Percentiles rank a stretch among this genome's conserved stretches.
Conservation (phyloP, 2,888 invertebrate genomes). For the Ernsta delagoae region DNA sequence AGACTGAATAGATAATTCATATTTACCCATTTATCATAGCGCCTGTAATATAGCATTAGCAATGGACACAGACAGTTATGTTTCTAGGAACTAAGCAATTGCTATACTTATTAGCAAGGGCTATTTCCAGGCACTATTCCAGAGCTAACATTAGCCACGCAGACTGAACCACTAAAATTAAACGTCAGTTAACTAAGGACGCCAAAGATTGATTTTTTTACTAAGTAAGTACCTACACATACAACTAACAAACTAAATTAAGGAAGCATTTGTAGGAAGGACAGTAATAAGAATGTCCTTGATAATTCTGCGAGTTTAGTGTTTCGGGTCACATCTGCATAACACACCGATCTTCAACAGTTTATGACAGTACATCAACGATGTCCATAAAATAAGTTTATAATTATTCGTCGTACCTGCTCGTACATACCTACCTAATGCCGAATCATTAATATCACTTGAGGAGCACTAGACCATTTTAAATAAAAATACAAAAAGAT, state of each 20-base stretch:
- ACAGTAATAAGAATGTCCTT: neutral
- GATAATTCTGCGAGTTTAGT: neutral
- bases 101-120: neutral
- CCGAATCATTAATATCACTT: neutral
- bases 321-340: constrained; percentile 3
- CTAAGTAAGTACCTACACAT: no score
- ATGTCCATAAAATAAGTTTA: neutral
- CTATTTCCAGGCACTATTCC: neutral
- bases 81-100: constrained; percentile 8
- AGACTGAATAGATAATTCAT: no score
- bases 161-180: no score
- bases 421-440: neutral
- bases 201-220: no score
- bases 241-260: no score
- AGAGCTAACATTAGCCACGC: neutral
- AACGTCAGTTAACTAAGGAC: no score
- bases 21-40: no score
- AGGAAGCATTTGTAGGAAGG: neutral
- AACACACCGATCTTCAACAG: neutral
- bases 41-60: neutral
- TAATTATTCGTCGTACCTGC: neutral
- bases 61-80: neutral
- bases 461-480: no score
- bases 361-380: neutral
- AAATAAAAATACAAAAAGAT: neutral